These are phyloP conservation scores for Sympetrum striolatum DNA, from an alignment of 2,888 invertebrate species.

Conservation along the genomic window DNA sequence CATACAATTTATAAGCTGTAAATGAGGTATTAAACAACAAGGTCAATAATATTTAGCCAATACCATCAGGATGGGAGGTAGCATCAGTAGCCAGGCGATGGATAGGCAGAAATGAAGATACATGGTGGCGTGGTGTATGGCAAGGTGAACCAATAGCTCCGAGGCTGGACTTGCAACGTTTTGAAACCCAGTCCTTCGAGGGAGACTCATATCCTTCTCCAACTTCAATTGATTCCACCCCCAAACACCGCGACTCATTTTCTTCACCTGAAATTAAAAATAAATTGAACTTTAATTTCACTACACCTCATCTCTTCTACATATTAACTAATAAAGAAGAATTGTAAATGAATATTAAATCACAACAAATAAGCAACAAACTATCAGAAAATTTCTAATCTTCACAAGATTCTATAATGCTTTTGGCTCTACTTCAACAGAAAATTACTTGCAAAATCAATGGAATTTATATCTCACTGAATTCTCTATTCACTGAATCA, in stretches of 20 bases:
- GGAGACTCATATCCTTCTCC: constrained; percentile 38
- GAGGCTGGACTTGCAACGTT: constrained; percentile 16
- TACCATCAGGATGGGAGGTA: constrained; percentile 34
- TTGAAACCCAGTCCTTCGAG: constrained; percentile 7
- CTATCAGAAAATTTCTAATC: too few relatives aligned
- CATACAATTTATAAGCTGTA: too few relatives aligned
- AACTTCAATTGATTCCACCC: constrained; percentile 32
- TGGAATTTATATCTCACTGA: too few relatives aligned
- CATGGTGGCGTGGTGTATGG: constrained; percentile 31
- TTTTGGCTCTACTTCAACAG: too few relatives aligned
- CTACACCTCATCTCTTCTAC: too few relatives aligned
- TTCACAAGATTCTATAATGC: too few relatives aligned
- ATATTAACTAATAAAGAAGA: too few relatives aligned
- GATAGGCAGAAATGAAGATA: constrained; percentile 25
- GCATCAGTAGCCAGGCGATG: constrained; percentile 36
- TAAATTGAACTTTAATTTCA: neutral
- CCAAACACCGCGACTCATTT: constrained; percentile 32
- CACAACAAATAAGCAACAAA: too few relatives aligned
- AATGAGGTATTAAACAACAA: too few relatives aligned
- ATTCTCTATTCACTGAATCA: too few relatives aligned
- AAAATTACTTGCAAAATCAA: too few relatives aligned
- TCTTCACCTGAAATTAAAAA: constrained; percentile 23
- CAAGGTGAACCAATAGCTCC: constrained; percentile 38
- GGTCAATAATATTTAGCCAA: neutral
- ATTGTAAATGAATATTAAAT: too few relatives aligned